Percentiles rank a stretch among this genome's conserved stretches.
These are phyloP conservation scores for Ceratosolen solmsi DNA, from an alignment of 1,140 invertebrate species.

Conservation along the genomic window DNA sequence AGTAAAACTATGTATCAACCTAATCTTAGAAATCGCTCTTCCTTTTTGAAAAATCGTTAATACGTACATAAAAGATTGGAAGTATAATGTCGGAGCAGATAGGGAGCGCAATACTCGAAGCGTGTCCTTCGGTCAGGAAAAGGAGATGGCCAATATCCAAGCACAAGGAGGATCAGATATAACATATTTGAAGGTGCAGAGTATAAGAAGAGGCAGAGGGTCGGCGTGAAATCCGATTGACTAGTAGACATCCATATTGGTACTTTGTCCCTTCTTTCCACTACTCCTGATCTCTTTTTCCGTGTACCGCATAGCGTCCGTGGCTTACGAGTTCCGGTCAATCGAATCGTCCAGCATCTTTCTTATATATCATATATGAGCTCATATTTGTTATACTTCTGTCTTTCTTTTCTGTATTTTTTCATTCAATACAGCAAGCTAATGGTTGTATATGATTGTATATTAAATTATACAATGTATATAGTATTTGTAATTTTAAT, in stretches of 20 bases:
- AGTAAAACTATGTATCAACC: constrained; percentile 33
- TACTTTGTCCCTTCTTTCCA: constrained; percentile 40
- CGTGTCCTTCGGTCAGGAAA: neutral
- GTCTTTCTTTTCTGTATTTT: too few relatives aligned
- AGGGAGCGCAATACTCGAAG: neutral
- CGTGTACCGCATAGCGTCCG: constrained; percentile 23
- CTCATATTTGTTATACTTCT: constrained; percentile 8
- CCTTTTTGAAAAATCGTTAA: constrained; percentile 48
- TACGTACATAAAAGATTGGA: neutral
- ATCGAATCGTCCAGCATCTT: constrained; percentile 30
- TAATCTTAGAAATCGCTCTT: constrained; percentile 52
- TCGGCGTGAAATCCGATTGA: constrained; percentile 71
- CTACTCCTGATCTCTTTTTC: constrained; percentile 36
- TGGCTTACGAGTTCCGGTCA: constrained; percentile 49
- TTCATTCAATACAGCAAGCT: neutral
- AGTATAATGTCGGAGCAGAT: constrained; percentile 51
- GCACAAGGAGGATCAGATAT: constrained; percentile 32
- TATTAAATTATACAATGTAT: too few relatives aligned
- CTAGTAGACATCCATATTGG: constrained; percentile 68
- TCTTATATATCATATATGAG: neutral
- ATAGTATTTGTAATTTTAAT: too few relatives aligned
- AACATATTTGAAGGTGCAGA: constrained; percentile 69
- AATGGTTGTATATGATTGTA: neutral
- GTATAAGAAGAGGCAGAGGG: constrained; percentile 53
- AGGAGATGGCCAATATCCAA: constrained; percentile 42